A percentile compares a stretch with the other conserved stretches of the same genome.
Conservation (phyloP, 2,888 invertebrate genomes). For the Euphydryas editha region DNA sequence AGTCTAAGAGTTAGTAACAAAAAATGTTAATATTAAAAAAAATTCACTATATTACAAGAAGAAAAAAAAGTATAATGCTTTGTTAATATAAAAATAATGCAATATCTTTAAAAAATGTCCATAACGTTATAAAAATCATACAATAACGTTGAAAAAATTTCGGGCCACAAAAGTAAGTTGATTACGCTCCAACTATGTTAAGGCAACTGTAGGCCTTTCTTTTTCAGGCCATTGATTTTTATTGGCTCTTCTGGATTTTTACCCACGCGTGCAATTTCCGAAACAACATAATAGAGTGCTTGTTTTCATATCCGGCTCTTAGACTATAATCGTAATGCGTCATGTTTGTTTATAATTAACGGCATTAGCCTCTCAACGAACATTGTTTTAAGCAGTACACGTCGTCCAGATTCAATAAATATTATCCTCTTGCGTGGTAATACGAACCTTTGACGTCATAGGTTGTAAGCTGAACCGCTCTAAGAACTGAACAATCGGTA, state of each 20-base stretch:
- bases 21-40: not conserved
- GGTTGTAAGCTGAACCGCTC: slow-evolving; percentile 48
- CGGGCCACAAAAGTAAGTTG: slow-evolving; percentile 42
- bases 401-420: slow-evolving; percentile 63
- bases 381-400: slow-evolving; percentile 60
- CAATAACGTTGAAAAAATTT: slow-evolving; percentile 29
- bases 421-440: slow-evolving; percentile 71
- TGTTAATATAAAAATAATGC: too few species aligned
- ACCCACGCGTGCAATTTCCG: slow-evolving; percentile 40
- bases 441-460: slow-evolving; percentile 51
- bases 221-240: slow-evolving; percentile 48
- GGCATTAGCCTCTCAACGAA: slow-evolving; percentile 69
- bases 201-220: slow-evolving; percentile 36
- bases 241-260: slow-evolving; percentile 39
- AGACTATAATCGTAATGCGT: slow-evolving; percentile 47
- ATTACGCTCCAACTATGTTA: slow-evolving; percentile 37
- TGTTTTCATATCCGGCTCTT: slow-evolving; percentile 42
- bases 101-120: not conserved
- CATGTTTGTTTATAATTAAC: slow-evolving; percentile 79
- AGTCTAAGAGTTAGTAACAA: slow-evolving; percentile 41
- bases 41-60: not conserved
- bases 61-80: too few species aligned
- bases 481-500: slow-evolving; percentile 53
- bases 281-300: slow-evolving; percentile 32
- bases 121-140: slow-evolving; percentile 20